A percentile compares a stretch with the other conserved stretches of the same genome.
Evolutionary conservation across 2,888 invertebrate species (phyloP).

Genomic region (Nemotelus nigrinus): DNA sequence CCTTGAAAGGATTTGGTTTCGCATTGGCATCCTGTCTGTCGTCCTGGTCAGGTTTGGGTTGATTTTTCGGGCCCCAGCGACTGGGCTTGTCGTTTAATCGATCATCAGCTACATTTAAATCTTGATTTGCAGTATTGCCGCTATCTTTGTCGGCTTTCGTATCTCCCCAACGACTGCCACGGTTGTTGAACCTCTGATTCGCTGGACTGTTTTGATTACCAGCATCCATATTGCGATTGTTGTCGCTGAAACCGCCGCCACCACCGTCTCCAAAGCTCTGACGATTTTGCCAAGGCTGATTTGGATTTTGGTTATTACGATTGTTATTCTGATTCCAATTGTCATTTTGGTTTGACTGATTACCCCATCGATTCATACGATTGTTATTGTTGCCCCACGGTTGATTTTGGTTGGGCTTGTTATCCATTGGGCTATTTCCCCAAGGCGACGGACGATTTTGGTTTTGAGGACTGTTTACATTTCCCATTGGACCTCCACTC

Average conservation of each 20-base stretch:
- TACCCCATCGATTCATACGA: constrained; percentile 20
- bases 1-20: constrained; percentile 11
- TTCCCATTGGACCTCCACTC: constrained; percentile 19
- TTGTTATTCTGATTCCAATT: constrained; percentile 28
- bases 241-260: not conserved
- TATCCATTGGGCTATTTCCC: constrained; percentile 18
- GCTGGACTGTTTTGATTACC: not conserved
- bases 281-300: constrained; percentile 14
- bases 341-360: constrained; percentile 33
- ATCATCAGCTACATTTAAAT: not conserved
- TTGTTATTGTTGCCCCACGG: constrained; percentile 17
- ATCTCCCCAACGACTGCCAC: constrained; percentile 33
- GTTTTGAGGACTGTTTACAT: constrained; percentile 37
- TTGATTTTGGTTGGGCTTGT: constrained; percentile 23
- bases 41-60: not conserved
- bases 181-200: not conserved
- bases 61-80: constrained; percentile 22
- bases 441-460: constrained; percentile 31
- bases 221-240: not conserved
- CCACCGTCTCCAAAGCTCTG: constrained; percentile 49
- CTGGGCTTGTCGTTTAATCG: not conserved
- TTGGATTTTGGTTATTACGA: constrained; percentile 1
- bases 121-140: not conserved
- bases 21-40: not conserved
- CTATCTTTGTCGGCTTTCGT: constrained; percentile 8